phyloP scores from a whole-genome alignment of 2,113 vertebrate genomes.

The Oxygymnocypris stewartii region DNA sequence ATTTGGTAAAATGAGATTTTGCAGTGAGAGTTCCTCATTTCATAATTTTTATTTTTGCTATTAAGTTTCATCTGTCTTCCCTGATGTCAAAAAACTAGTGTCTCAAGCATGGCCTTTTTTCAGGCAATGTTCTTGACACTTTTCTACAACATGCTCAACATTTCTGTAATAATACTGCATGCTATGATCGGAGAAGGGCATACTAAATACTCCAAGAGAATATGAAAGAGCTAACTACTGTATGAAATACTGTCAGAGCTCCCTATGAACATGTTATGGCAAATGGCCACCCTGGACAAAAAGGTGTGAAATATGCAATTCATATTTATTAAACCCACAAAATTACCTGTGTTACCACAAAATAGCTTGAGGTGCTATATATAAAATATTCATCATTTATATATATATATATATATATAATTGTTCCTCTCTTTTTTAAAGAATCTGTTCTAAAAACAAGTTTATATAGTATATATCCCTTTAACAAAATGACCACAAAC shows the following conservation, averaged over 20 bases:
- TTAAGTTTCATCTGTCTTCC: neutral
- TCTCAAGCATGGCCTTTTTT: neutral
- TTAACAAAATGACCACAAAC: conserved; percentile 32
- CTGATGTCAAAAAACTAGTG: neutral
- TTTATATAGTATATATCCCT: conserved; percentile 37
- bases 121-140: neutral
- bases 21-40: neutral
- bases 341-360: conserved; percentile 72
- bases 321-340: conserved; percentile 66
- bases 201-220: neutral
- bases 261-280: conserved; percentile 3
- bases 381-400: conserved; percentile 78
- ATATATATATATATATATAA: conserved; percentile 25
- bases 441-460: conserved; percentile 67
- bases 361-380: conserved; percentile 73
- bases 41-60: neutral
- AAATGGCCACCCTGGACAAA: conserved; percentile 31
- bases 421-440: conserved; percentile 65
- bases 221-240: conserved; percentile 22
- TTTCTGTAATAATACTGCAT: neutral
- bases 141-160: neutral
- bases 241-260: conserved; percentile 31
- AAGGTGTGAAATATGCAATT: conserved; percentile 24
- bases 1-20: conserved; percentile 3
- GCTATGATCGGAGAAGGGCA: neutral